Evolutionary conservation across 35 echinoderm and acorn worm genomes (phyloP), one percentile per base, ranked within the genome.

Genomic region (Hemicentrotus pulcherrimus): DNA sequence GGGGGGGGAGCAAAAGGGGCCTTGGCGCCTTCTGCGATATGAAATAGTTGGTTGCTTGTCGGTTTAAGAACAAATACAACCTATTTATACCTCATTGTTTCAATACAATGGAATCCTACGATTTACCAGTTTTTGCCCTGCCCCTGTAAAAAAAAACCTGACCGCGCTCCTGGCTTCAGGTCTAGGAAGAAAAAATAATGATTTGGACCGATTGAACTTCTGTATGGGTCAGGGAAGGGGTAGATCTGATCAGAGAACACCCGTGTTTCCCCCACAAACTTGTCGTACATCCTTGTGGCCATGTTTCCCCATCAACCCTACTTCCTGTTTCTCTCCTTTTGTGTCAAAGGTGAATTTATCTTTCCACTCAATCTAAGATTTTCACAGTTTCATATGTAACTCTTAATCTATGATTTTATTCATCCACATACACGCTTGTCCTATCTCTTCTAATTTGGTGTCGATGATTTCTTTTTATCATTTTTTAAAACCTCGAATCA

Each of bases 291-390:
- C 65, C 65, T 78, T 19, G 46, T 94, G 92, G 30, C 55, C 47
- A 52, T 94, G 70, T 94, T 91, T 94, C 18, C 92, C 58, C 52
- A 31, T 93, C 91, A 41, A 22, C 30, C 70, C 48, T 65, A 18
- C 92, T 60, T 61, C 70, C 47, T 94, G 58, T 60, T 61, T 94
- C 70, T 94, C 70, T 94, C 58, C 70, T 94, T 94, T 70, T 35
- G 92, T 70, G 58, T 94, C 92, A 94, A 55, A 93, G 31, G 92
- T 94, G 58, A 46, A 65, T 28, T 78, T 78, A 78, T 78, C 65
- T 78, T n/a, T 78, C 65, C 65, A 28, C 4, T 78, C 65, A 78
- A 78, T 78, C 65, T 78, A 78, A 78, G 65, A 78, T 78, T 78
- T 59, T 78, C 65, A 78, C 65, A 78, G 4, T 78, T 78, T 2